Evolutionary conservation across 2,797 vertebrate species (phyloP).

Genomic region (Bucorvus abyssinicus): DNA sequence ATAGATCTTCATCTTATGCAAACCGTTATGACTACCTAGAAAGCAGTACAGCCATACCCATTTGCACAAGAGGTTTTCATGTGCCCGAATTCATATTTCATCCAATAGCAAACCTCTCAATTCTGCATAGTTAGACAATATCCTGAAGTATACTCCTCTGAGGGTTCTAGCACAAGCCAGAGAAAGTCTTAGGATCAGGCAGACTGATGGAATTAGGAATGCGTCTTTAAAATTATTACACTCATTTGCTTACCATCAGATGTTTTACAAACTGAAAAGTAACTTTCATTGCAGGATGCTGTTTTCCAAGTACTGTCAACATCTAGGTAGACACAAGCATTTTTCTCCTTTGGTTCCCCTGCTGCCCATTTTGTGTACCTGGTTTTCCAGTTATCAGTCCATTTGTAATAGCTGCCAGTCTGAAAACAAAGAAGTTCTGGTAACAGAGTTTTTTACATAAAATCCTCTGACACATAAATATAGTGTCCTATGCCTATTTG

Average conservation of each 20-base stretch:
- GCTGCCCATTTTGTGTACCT: slow-evolving; percentile 85
- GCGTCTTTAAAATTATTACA: neutral
- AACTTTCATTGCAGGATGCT: slow-evolving; percentile 79
- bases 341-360: slow-evolving; percentile 83
- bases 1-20: neutral
- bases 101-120: neutral
- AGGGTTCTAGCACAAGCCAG: neutral
- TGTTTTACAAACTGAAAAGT: slow-evolving; percentile 87
- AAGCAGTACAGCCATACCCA: neutral
- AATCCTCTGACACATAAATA: neutral
- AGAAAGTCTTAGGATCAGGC: neutral
- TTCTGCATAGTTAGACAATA: neutral
- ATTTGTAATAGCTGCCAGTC: slow-evolving; percentile 82
- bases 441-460: neutral
- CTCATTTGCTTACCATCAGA: slow-evolving; percentile 78
- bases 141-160: neutral
- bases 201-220: neutral
- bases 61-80: neutral
- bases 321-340: slow-evolving; percentile 87
- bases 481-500: neutral
- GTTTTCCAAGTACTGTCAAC: slow-evolving; percentile 88
- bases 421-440: slow-evolving; percentile 44
- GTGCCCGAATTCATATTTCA: neutral
- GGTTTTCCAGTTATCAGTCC: slow-evolving; percentile 86
- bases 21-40: neutral